Evolutionary conservation across 2,797 vertebrate species (phyloP).

Genomic region (Botia kubotai): DNA sequence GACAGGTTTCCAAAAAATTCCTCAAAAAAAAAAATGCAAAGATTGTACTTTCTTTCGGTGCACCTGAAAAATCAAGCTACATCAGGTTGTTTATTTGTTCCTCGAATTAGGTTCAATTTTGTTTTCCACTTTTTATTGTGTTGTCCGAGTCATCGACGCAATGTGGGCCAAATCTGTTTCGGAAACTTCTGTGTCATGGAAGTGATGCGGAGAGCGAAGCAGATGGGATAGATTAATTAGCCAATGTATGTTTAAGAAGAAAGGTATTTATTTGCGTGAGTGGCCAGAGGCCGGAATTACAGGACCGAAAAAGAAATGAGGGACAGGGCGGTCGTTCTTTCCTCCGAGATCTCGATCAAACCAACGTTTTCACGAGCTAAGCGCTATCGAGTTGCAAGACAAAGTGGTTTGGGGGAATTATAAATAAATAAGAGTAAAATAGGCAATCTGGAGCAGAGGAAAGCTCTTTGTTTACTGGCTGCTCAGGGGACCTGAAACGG

Average conservation of each 20-base stretch:
- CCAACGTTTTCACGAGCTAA: conserved; percentile 76
- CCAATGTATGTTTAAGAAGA: conserved; percentile 84
- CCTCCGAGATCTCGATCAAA: conserved; percentile 66
- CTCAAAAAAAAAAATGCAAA: background rate
- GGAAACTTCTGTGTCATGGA: conserved; percentile 82
- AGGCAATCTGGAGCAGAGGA: conserved; percentile 68
- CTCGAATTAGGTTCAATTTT: conserved; percentile 58
- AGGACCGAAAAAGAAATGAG: conserved; percentile 51
- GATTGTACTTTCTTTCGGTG: conserved; percentile 1
- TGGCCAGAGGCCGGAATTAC: conserved; percentile 81
- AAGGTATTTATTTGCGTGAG: conserved; percentile 87
- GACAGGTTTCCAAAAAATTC: background rate
- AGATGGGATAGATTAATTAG: conserved; percentile 92
- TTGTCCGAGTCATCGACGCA: conserved; percentile 79
- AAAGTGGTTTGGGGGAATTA: conserved; percentile 78
- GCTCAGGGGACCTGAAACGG: conserved; percentile 78
- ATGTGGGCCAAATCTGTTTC: conserved; percentile 79
- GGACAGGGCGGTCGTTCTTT: conserved; percentile 71
- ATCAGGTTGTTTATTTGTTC: conserved; percentile 52
- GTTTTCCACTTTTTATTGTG: conserved; percentile 54
- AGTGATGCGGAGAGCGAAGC: conserved; percentile 79
- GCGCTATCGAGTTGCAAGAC: conserved; percentile 75
- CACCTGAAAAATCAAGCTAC: conserved; percentile 55
- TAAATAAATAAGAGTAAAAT: conserved; percentile 77
- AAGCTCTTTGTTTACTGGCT: conserved; percentile 77